A percentile compares a stretch with the other conserved stretches of the same genome.
Conservation (phyloP, 2,113 vertebrate genomes). For the Sinocyclocheilus grahami region DNA sequence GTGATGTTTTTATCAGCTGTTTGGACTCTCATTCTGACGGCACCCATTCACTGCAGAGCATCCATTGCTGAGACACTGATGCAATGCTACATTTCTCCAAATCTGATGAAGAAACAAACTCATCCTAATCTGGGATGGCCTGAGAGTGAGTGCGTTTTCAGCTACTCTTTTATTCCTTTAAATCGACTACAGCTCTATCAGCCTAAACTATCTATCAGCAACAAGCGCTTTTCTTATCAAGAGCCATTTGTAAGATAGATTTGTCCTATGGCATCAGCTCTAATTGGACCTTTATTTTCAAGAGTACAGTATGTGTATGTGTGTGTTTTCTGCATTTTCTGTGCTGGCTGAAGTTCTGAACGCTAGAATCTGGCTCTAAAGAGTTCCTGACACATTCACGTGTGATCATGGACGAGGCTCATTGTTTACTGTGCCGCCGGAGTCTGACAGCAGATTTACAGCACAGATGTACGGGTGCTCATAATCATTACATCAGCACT, state of each 20-base stretch:
- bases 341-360: not conserved
- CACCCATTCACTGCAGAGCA: no score
- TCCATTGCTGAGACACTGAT: no score
- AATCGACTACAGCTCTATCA: not conserved
- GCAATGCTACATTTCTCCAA: no score
- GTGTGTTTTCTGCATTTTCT: not conserved
- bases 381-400: not conserved
- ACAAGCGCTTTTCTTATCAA: not conserved
- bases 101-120: no score
- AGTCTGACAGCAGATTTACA: not conserved
- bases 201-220: not conserved
- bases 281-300: not conserved
- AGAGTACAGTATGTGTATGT: not conserved
- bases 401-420: constrained; percentile 11
- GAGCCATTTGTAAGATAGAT: not conserved
- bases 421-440: constrained; percentile 10
- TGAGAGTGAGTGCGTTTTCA: no score
- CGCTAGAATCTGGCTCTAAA: not conserved
- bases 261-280: not conserved
- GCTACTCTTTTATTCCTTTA: no score
- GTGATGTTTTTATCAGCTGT: no score
- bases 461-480: not conserved
- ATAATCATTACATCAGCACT: not conserved
- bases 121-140: no score
- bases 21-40: no score